Conservation (phyloP, 2,113 vertebrate species). For the Thunnus maccoyii region DNA sequence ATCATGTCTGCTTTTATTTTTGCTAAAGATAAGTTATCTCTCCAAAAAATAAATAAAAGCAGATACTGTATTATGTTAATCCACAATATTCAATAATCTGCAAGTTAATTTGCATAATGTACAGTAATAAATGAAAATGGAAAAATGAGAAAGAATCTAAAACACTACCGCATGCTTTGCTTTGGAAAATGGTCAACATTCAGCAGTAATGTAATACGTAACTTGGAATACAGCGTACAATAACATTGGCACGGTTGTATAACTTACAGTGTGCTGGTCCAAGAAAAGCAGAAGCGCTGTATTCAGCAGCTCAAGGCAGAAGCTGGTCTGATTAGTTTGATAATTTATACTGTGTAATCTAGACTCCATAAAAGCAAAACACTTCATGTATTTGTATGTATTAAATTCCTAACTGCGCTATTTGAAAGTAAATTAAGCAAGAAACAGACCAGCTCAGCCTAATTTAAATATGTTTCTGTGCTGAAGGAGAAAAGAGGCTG, state of each 20-base stretch:
- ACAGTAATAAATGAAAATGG: background rate
- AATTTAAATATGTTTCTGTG: constrained; percentile 52
- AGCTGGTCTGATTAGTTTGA: constrained; percentile 25
- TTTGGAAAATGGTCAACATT: background rate
- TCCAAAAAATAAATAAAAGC: background rate
- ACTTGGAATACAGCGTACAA: constrained; percentile 12
- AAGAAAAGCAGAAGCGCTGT: constrained; percentile 34
- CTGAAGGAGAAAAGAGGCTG: constrained; percentile 36
- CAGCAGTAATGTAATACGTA: background rate
- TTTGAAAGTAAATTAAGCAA: constrained; percentile 49
- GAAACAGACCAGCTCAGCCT: background rate
- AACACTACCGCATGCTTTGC: background rate
- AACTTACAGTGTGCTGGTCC: constrained; percentile 21
- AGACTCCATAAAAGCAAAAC: constrained; percentile 45
- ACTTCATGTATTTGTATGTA: constrained; percentile 46
- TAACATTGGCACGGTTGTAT: constrained; percentile 25
- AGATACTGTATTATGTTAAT: background rate
- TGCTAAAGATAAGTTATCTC: background rate
- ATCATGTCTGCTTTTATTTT: background rate
- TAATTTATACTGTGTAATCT: constrained; percentile 47
- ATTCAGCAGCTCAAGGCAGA: constrained; percentile 26
- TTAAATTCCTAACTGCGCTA: constrained; percentile 43
- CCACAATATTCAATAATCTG: background rate
- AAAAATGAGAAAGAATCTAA: background rate
- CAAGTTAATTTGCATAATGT: background rate